Percentiles rank a stretch among this genome's conserved stretches.
Evolutionary conservation across 2,797 vertebrate species (phyloP).

Genomic region (Varecia variegata): DNA sequence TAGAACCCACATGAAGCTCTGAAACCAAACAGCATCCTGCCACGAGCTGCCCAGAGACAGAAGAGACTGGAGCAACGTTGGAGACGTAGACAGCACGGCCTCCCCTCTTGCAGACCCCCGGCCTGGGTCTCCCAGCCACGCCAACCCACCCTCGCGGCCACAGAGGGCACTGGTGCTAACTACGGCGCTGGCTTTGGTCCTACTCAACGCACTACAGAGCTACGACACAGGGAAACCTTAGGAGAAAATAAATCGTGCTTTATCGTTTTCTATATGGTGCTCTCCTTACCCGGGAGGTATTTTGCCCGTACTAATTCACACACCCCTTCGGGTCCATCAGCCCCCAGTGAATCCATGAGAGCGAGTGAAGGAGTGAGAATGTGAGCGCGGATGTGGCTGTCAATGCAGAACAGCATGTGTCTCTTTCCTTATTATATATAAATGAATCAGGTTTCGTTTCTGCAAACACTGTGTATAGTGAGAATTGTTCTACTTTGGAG

Average conservation of each 20-base stretch:
- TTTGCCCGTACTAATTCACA: background rate
- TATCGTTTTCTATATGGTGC: constrained; percentile 58
- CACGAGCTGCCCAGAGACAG: constrained; percentile 72
- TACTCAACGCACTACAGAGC: constrained; percentile 67
- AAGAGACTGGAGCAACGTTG: constrained; percentile 66
- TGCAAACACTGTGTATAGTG: constrained; percentile 80
- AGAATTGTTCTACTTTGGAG: constrained; percentile 60
- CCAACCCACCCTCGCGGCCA: constrained; percentile 75
- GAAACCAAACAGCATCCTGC: constrained; percentile 80
- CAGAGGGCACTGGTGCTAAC: constrained; percentile 83
- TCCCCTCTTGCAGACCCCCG: constrained; percentile 73
- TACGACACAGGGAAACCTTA: constrained; percentile 67
- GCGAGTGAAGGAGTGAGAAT: background rate
- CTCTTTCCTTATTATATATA: background rate
- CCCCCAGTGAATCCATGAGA: accelerated
- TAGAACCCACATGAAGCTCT: constrained; percentile 74
- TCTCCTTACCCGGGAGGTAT: constrained; percentile 79
- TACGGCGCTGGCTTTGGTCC: constrained; percentile 64
- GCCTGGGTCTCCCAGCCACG: constrained; percentile 72
- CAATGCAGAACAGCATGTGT: constrained; percentile 43
- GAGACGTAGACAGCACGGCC: constrained; percentile 79
- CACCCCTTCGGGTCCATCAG: background rate
- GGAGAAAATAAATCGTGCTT: background rate
- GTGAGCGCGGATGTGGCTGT: background rate
- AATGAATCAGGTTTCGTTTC: constrained; percentile 74